Conservation (phyloP, 1,140 invertebrate genomes). For the Bicyclus anynana region DNA sequence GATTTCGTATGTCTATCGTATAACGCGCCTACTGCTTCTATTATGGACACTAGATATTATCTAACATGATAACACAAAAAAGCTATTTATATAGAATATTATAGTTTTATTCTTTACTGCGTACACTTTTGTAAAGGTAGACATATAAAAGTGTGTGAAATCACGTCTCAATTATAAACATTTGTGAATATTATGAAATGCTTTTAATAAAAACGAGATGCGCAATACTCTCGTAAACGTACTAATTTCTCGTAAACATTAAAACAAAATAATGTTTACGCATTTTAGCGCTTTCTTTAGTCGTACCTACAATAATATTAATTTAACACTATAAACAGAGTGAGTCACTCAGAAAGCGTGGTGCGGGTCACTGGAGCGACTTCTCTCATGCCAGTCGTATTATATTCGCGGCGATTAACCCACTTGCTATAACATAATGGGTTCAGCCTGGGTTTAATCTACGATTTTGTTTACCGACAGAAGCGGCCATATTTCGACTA, state of each 20-base stretch:
- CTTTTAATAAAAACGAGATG: too few relatives aligned
- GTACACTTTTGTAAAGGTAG: too few relatives aligned
- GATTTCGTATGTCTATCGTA: too few relatives aligned
- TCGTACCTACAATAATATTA: slow-evolving; percentile 6
- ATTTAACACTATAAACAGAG: slow-evolving; percentile 41
- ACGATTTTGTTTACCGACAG: slow-evolving; percentile 41
- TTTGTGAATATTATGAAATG: too few relatives aligned
- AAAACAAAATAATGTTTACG: not conserved
- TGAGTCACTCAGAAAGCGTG: slow-evolving; percentile 39
- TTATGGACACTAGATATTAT: too few relatives aligned
- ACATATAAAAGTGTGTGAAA: too few relatives aligned
- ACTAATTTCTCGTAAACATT: not conserved
- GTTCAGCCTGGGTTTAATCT: slow-evolving; percentile 39
- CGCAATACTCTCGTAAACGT: too few relatives aligned
- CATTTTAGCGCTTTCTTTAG: not conserved
- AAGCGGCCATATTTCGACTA: slow-evolving; percentile 30
- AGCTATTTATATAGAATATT: too few relatives aligned
- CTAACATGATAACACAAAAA: too few relatives aligned
- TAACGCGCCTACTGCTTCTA: too few relatives aligned
- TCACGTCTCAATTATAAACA: too few relatives aligned
- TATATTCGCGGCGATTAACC: slow-evolving; percentile 62
- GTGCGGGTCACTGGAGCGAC: slow-evolving; percentile 49
- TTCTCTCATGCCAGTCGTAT: slow-evolving; percentile 38
- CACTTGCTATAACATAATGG: slow-evolving; percentile 45
- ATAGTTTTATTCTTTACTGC: too few relatives aligned